Evolutionary conservation across 2,888 invertebrate species (phyloP).

Genomic region (Cantharis lateralis): DNA sequence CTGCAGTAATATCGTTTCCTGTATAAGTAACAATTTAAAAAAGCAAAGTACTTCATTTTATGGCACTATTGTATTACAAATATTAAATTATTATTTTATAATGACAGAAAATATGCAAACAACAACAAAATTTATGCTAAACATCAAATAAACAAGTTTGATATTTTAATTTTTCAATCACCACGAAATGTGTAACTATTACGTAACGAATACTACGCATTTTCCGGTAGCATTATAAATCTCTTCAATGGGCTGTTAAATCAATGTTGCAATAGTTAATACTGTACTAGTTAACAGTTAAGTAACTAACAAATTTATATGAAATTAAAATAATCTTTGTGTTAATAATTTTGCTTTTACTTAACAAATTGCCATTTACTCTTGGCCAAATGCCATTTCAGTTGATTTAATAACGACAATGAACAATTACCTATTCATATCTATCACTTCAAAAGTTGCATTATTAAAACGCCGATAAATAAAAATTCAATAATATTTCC

Average conservation of each 20-base stretch:
- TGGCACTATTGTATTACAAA: background rate
- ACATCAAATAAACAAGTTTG: background rate
- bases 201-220: background rate
- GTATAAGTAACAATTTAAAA: background rate
- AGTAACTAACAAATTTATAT: background rate
- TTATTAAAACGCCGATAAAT: background rate
- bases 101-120: background rate
- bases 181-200: background rate
- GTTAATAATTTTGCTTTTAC: background rate
- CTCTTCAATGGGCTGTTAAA: background rate
- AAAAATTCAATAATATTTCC: background rate
- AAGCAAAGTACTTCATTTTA: background rate
- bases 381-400: background rate
- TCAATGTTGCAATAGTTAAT: background rate
- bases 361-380: background rate
- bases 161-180: background rate
- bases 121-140: background rate
- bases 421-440: background rate
- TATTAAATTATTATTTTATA: background rate
- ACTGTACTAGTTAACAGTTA: background rate
- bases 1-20: constrained; percentile 3
- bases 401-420: background rate
- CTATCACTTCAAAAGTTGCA: background rate
- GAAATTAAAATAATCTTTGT: background rate
- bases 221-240: constrained; percentile 1